Base-by-base conservation (phyloP, 2,113 vertebrate genomes). In the Macaca mulatta region DNA sequence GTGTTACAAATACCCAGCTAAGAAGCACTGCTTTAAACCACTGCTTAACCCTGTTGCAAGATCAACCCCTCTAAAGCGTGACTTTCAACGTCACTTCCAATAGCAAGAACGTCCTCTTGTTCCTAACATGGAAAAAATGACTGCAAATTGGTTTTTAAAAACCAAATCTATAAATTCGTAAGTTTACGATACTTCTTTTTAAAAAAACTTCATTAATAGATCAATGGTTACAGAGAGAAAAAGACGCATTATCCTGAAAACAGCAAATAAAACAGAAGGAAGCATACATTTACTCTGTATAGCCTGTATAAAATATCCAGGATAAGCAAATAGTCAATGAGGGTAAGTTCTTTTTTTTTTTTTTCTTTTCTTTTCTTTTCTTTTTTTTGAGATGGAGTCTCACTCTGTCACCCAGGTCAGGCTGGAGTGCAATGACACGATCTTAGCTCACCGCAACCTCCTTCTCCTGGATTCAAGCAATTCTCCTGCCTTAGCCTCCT, bases 181-280 rank as follows among this genome's bases (percentile, higher is more conserved):
- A 57, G 22, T 92, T 61, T 48, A 55, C 5, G 2, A 79, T 35
- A 79, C 27, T 11, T 78, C 23, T 75, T 90, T 27, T 18, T 18
- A 70, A 82, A 27, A 82, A 91, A 80, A 79, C 18, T 32, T 90
- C 43, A 13, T n/a, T 64, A 64, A 64, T 14, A 64, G 27, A 64
- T 64, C 27, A 64, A 14, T 30, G 61, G 61, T 32, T 64, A 64
- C 25, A 64, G 27, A 64, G 27, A 11, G 61, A 22, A 67, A 52
- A 93, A 91, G 78, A 4, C 2, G 52, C 91, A 72, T 85, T 78
- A 96, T 80, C 75, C 74, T 88, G 38, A 91, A 96, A 93, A 61
- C 23, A 43, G 61, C 32, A 93, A 93, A 96, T 78, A 83, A 80
- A 94, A 67, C 52, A 70, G 45, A 93, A 57, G 0, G 32, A 18